phyloP scores from a whole-genome alignment of 2,797 vertebrate species.

The Mus minutoides region DNA sequence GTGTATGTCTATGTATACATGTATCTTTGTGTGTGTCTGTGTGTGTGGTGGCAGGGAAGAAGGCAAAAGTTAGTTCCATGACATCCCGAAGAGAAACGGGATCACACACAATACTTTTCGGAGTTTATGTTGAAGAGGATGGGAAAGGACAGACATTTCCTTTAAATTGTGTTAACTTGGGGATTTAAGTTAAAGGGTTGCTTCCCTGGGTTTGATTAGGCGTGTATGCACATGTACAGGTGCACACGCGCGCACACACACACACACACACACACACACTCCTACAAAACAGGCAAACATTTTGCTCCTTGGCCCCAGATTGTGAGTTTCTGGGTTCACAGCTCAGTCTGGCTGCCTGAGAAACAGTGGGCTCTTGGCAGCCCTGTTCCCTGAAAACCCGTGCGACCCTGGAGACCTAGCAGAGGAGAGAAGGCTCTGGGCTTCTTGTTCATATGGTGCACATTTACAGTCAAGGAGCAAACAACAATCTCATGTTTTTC shows the following conservation, averaged over 20 bases:
- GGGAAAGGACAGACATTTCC: constrained; percentile 27
- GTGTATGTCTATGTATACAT: neutral
- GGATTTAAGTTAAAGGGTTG: neutral
- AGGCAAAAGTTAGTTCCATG: neutral
- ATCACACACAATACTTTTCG: neutral
- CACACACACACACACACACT: neutral
- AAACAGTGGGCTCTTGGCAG: neutral
- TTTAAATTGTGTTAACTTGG: neutral
- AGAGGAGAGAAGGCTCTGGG: neutral
- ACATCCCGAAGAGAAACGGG: constrained; percentile 29
- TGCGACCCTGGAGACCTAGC: neutral
- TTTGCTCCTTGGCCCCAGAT: neutral
- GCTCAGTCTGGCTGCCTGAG: neutral
- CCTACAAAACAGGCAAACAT: neutral
- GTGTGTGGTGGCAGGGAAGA: neutral
- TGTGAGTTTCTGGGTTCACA: constrained; percentile 2
- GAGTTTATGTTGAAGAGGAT: neutral
- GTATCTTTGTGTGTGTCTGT: neutral
- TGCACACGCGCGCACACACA: neutral
- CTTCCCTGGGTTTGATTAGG: neutral
- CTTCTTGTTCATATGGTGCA: neutral
- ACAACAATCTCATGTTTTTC: neutral
- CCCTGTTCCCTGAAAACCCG: neutral
- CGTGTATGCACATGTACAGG: neutral
- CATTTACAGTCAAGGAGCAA: neutral